Conservation (phyloP, 1,140 invertebrate species). For the Phocides pigmalion region DNA sequence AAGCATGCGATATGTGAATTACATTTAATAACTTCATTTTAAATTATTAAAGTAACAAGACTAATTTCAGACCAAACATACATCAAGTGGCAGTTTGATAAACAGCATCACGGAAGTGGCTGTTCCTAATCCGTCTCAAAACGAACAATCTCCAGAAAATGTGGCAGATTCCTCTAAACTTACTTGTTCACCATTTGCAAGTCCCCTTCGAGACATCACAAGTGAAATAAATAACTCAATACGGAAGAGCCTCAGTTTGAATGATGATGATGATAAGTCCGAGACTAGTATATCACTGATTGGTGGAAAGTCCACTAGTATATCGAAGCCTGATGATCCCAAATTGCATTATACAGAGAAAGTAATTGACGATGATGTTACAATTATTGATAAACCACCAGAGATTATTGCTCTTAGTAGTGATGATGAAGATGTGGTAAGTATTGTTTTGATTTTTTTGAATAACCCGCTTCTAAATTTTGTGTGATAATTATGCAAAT, state of each 20-base stretch:
- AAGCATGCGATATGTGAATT: too few relatives aligned
- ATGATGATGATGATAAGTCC: slow-evolving; percentile 38
- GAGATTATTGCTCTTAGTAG: slow-evolving; percentile 74
- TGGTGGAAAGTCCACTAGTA: not conserved
- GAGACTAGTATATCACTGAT: slow-evolving; percentile 24
- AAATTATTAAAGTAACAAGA: too few relatives aligned
- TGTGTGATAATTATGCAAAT: too few relatives aligned
- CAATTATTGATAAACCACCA: slow-evolving; percentile 62
- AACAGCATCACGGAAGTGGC: slow-evolving; percentile 41
- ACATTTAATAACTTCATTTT: too few relatives aligned
- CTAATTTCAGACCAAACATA: slow-evolving; percentile 34
- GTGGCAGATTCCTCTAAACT: slow-evolving; percentile 46
- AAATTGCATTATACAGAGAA: slow-evolving; percentile 43
- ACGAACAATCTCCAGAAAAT: slow-evolving; percentile 25
- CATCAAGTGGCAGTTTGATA: slow-evolving; percentile 38
- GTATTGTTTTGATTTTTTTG: too few relatives aligned
- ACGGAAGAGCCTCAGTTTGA: slow-evolving; percentile 25
- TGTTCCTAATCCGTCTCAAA: slow-evolving; percentile 33
- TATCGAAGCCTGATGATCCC: slow-evolving; percentile 13
- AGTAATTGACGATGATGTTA: slow-evolving; percentile 65
- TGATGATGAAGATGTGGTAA: slow-evolving; percentile 70
- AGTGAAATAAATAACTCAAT: slow-evolving; percentile 47
- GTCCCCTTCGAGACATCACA: slow-evolving; percentile 58
- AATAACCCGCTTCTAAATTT: too few relatives aligned
- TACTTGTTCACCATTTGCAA: slow-evolving; percentile 64